A percentile compares a stretch with the other conserved stretches of the same genome.
Conservation (phyloP, 2,888 invertebrate species). For the Allacma fusca region DNA sequence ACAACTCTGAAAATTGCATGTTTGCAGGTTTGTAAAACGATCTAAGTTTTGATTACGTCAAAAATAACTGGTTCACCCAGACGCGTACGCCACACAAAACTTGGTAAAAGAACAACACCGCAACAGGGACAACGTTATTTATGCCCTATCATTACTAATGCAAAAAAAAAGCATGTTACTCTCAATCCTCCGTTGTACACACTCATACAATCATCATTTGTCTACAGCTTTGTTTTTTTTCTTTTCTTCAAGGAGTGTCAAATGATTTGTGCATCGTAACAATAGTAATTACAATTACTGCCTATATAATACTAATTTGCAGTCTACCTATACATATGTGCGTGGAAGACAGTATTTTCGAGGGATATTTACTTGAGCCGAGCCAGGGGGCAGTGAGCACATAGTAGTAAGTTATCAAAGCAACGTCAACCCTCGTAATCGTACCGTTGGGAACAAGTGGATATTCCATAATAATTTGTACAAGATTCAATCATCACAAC, state of each 20-base stretch:
- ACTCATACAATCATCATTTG: too few relatives aligned
- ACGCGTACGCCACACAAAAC: background rate
- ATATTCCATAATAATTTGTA: constrained; percentile 2
- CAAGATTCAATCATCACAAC: background rate
- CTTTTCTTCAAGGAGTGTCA: constrained; percentile 19
- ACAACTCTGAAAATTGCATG: constrained; percentile 11
- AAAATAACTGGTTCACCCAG: constrained; percentile 31
- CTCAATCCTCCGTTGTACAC: too few relatives aligned
- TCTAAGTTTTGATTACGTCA: constrained; percentile 19
- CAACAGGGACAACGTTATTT: constrained; percentile 17
- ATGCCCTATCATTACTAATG: constrained; percentile 10
- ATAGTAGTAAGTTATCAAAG: constrained; percentile 3
- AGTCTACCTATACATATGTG: background rate
- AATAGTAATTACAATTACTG: constrained; percentile 3
- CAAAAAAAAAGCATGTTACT: constrained; percentile 1
- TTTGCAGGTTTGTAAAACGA: constrained; percentile 28
- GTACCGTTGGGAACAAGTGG: background rate
- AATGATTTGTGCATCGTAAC: constrained; percentile 18
- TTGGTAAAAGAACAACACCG: too few relatives aligned
- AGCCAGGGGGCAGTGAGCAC: background rate
- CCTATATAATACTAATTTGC: background rate
- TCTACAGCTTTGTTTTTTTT: background rate
- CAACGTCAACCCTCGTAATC: constrained; percentile 1
- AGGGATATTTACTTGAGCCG: background rate
- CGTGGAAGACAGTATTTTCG: background rate